These are phyloP conservation scores for Apteryx owenii DNA, from an alignment of 2,113 vertebrate species.

Conservation along the genomic window DNA sequence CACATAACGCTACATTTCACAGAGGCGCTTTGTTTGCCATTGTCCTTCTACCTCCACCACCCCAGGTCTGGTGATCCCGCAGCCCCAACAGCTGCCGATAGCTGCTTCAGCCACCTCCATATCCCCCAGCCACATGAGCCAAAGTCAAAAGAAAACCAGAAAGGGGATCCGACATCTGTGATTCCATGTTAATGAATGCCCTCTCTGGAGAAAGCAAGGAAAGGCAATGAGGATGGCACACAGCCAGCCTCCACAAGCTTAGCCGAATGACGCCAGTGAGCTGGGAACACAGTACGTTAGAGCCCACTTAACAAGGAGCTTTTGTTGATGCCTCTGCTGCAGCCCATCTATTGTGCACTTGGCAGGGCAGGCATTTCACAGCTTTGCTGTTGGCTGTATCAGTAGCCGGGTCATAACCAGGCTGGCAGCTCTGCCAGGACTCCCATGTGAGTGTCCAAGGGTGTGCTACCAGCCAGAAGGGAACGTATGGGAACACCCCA, in stretches of 20 bases:
- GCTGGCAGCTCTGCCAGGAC: not conserved
- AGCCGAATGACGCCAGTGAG: not conserved
- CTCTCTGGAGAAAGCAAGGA: constrained; percentile 23
- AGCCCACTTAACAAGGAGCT: constrained; percentile 14
- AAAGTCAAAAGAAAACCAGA: not conserved
- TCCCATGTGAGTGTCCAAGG: rapidly evolving
- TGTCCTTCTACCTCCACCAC: not conserved
- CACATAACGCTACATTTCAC: not conserved
- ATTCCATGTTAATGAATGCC: not conserved
- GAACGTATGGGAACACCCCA: not conserved
- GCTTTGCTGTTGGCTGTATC: not conserved
- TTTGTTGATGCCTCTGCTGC: not conserved
- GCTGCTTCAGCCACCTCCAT: not conserved
- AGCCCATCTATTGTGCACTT: rapidly evolving
- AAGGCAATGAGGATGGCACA: constrained; percentile 64
- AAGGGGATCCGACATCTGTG: not conserved
- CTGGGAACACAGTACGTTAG: not conserved
- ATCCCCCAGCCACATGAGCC: not conserved
- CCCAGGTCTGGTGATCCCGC: not conserved
- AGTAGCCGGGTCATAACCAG: not conserved
- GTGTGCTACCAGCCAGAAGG: not conserved
- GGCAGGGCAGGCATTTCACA: not conserved
- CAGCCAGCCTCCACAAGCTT: constrained; percentile 9
- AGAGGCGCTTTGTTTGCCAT: constrained; percentile 6
- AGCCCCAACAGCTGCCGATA: not conserved